Conservation (phyloP, 2,888 invertebrate species). For the Dasypolia templi region DNA sequence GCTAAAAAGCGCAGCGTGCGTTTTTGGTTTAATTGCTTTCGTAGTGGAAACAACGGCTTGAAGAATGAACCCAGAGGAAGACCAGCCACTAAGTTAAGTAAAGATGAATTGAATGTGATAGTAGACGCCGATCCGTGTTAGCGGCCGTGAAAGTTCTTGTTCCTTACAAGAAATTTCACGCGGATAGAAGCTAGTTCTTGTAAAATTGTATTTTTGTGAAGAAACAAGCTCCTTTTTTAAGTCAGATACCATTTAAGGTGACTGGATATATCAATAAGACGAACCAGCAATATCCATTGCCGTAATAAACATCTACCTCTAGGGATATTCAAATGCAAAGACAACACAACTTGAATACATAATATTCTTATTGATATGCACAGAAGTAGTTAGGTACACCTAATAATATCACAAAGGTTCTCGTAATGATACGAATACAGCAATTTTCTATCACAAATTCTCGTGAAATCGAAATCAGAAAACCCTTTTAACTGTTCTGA, state of each 20-base stretch:
- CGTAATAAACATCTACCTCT: not conserved
- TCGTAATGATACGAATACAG: constrained; percentile 7
- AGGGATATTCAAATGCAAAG: not conserved
- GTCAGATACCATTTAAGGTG: not conserved
- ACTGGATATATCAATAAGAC: not conserved
- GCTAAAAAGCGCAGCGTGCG: no score
- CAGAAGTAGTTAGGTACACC: not conserved
- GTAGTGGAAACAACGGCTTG: no score
- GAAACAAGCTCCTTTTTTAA: no score
- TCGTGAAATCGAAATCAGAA: constrained; percentile 33
- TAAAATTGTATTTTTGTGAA: no score
- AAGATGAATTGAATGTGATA: no score
- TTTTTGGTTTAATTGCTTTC: no score
- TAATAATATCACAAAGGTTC: not conserved
- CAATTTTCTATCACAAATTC: constrained; percentile 21
- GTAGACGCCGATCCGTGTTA: no score
- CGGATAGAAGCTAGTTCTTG: no score
- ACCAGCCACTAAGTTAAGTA: no score
- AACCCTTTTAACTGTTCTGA: not conserved
- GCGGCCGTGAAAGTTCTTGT: no score
- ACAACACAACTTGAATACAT: not conserved
- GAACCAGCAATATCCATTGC: not conserved
- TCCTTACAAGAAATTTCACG: no score
- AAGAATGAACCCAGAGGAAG: no score
- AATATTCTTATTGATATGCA: constrained; percentile 8